Conservation (phyloP, 2,888 invertebrate genomes). For the Seira musarum region DNA sequence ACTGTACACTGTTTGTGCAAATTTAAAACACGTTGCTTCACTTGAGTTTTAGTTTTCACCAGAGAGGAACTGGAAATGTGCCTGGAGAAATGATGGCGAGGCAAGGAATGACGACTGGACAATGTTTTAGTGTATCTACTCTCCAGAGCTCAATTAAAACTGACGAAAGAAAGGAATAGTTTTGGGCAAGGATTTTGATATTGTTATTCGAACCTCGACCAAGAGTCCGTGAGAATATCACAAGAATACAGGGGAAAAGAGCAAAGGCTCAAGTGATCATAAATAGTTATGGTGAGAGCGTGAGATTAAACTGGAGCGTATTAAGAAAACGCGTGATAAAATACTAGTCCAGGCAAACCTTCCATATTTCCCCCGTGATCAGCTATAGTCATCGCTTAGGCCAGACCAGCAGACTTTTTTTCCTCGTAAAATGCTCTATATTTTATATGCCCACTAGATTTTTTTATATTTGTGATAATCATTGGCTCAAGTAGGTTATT, state of each 20-base stretch:
- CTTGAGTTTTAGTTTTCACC: too few relatives aligned
- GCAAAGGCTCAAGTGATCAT: slow-evolving; percentile 22
- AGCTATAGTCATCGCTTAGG: not conserved
- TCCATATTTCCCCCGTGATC: not conserved
- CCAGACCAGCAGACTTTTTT: too few relatives aligned
- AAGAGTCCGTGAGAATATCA: slow-evolving; percentile 4
- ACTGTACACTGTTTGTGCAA: too few relatives aligned
- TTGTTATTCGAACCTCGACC: slow-evolving; percentile 12
- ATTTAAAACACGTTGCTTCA: too few relatives aligned
- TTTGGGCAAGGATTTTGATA: not conserved
- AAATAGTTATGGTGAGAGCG: slow-evolving; percentile 13
- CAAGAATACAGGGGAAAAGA: not conserved
- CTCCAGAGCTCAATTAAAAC: slow-evolving; percentile 18
- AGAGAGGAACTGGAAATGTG: not conserved
- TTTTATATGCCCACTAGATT: not conserved
- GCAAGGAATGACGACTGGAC: not conserved
- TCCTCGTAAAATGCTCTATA: slow-evolving; percentile 2
- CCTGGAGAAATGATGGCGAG: not conserved
- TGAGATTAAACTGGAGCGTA: slow-evolving; percentile 13
- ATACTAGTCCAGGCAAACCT: slow-evolving; percentile 4
- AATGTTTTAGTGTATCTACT: not conserved
- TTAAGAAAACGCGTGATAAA: slow-evolving; percentile 10
- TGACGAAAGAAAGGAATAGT: slow-evolving; percentile 3
- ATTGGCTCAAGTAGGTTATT: not conserved
- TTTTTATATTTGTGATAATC: slow-evolving; percentile 9